phyloP scores from a whole-genome alignment of 2,113 vertebrate species.

The Todiramphus saurophagus region DNA sequence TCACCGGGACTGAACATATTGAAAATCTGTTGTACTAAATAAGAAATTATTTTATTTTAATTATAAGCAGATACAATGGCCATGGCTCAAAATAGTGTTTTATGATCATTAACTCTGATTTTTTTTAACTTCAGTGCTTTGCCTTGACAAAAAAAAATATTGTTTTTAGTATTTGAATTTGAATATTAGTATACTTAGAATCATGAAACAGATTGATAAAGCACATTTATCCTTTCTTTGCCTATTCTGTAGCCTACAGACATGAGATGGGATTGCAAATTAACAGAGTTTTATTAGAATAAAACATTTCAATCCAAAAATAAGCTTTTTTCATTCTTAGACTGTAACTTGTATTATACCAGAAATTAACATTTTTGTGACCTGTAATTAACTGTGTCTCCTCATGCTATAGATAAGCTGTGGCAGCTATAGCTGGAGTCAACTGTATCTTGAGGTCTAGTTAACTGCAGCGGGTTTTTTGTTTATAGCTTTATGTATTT shows the following conservation, averaged over 20 bases:
- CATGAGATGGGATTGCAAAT: neutral
- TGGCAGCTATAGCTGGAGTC: neutral
- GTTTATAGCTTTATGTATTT: neutral
- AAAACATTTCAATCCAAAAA: neutral
- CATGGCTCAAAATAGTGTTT: neutral
- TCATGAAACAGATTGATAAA: neutral
- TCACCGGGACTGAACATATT: neutral
- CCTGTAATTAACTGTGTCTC: neutral
- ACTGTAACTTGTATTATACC: neutral
- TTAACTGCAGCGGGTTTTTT: neutral
- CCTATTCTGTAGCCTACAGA: neutral
- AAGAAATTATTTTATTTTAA: neutral
- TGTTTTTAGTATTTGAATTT: neutral
- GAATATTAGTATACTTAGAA: neutral
- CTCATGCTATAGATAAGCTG: neutral
- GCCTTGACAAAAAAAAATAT: neutral
- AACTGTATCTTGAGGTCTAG: neutral
- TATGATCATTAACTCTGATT: neutral
- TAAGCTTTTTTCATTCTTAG: neutral
- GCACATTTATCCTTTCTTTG: neutral
- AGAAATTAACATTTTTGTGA: conserved; percentile 41
- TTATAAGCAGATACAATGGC: neutral
- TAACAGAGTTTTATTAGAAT: neutral
- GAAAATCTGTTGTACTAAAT: conserved; percentile 10
- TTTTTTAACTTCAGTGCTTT: neutral